Base-by-base conservation (phyloP, 2,797 vertebrate genomes). In the Ceyx erithaca region DNA sequence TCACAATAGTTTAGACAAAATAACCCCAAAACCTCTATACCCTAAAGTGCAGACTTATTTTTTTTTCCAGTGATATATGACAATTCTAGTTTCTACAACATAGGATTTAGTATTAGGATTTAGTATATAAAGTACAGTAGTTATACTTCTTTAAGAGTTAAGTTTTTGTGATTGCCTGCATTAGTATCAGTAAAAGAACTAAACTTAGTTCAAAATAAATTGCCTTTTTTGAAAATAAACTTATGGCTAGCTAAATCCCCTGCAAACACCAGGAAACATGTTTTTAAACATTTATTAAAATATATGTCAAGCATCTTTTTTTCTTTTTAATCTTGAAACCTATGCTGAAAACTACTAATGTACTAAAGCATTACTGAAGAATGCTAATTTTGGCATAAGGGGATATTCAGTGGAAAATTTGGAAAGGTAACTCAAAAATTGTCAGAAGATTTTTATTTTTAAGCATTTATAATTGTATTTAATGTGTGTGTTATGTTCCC, bases 401-500 rank as follows among this genome's bases (percentile, higher is more conserved):
- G 51, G 9, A 46, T 72, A 73, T 87, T 84, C 67, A 70, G 30
- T 58, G 73, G 26, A 93, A 96, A 80, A 87, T 59, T 22, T 77
- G 70, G 54, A 58, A 70, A 37, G 30, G 10, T 66, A 30, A 55
- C 41, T 80, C 17, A 73, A 69, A 92, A 82, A 75, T 48, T 77
- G 35, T 57, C 52, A 57, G 70, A 84, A 70, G 35, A 48, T 23
- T 75, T 90, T 40, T 48, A 69, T 91, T 72, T 67, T 90, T 33
- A 9, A 0, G 4, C 58, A 25, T 49, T 30, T 7, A 0, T 37
- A 35, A 62, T 90, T 54, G 30, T 76, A 23, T 85, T 86, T 94
- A 70, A 79, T 78, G 9, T 70, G 21, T 84, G 28, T 82, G 22
- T 96, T 95, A 40, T 81, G 85, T 97, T 91, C 68, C 49, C 78